Evolutionary conservation across 2,797 vertebrate species (phyloP), one percentile per base, ranked within the genome.

Genomic region (Ctenopoma kingsleyae): DNA sequence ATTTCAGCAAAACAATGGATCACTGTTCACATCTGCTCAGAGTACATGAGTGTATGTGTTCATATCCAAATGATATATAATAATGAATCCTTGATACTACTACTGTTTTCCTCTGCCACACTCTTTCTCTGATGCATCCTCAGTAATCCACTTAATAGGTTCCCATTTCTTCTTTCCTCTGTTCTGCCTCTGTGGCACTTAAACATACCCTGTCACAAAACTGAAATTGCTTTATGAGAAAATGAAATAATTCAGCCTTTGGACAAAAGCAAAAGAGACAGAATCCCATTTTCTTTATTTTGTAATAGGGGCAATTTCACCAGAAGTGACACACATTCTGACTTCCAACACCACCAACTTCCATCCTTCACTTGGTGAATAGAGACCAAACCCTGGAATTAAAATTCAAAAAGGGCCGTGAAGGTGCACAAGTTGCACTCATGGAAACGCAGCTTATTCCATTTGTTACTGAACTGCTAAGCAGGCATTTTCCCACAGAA

Each of bases 331-430:
- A 43, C 15, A 43, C n/a, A 16, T 13, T 62, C 55, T 36, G 4
- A 62, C 68, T 65, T 64, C 55, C 74, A 22, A 38, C 41, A 9
- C 57, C 53, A 67, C 56, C 58, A 71, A 47, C 69, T 71, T 40
- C 68, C 64, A 60, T 48, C 41, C 2, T 41, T 9, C 52, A 70
- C 62, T 80, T 67, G 47, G 13, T 82, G 69, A 88, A 84, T 58
- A 71, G 61, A 83, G 60, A 69, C 57, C 25, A 50, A 66, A 71
- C 52, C 66, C 62, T 40, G 8, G 71, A 63, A 57, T 82, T 83
- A 77, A 81, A 84, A 90, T 79, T 83, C 78, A 82, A 85, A 90
- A 77, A 69, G 61, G 86, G 76, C 87, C 71, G 40, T 61, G 64
- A 61, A 73, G 50, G 56, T 0, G 15, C 19, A 3, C 13, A 6